Evolutionary conservation across 1,140 invertebrate species (phyloP), one percentile per base, ranked within the genome.

Genomic region (Euglossa dilemma): DNA sequence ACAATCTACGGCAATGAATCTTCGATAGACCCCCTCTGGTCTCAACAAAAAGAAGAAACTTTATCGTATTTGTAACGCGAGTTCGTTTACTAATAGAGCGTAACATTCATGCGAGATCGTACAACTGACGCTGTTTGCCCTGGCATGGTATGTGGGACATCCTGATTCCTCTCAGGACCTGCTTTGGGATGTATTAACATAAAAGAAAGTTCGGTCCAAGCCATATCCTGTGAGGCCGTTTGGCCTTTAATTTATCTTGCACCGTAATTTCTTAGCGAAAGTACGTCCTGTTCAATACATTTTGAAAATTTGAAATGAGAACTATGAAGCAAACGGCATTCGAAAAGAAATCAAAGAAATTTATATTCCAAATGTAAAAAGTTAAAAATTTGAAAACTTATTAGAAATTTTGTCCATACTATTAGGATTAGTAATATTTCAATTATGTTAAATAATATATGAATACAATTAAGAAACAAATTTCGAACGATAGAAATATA

Each of bases 71-170:
- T 64, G 43, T 67, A 83, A 64, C 78, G 61, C 70, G 52, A 82
- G 74, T 83, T 47, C 69, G 78, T 45, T 64, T 43, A 84, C 89
- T 91, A 91, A 91, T 91, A 91, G 89, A 91, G 88, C 89, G 86
- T 86, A 86, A 91, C 90, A 85, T 66, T 70, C 57, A 36, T 70
- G 28, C 47, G 70, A 80, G 56, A 72, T 80, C 47, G 47, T 75
- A 36, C 61, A 28, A 54, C 74, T 47, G 64, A 54, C n/a, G 64
- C 47, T 69, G 74, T 70, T 61, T 47, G 64, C 23, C 47, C 56
- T 54, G 66, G 23, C 54, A 45, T 67, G 66, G 73, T 88, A 88
- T 88, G 86, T 87, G 64, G 86, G 66, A 64, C 77, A 77, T 88
- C 78, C 69, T 73, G 67, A 77, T 75, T 57, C 56, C 23, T 73